phyloP scores from a whole-genome alignment of 2,888 invertebrate genomes.

The Cosmia pyralina region DNA sequence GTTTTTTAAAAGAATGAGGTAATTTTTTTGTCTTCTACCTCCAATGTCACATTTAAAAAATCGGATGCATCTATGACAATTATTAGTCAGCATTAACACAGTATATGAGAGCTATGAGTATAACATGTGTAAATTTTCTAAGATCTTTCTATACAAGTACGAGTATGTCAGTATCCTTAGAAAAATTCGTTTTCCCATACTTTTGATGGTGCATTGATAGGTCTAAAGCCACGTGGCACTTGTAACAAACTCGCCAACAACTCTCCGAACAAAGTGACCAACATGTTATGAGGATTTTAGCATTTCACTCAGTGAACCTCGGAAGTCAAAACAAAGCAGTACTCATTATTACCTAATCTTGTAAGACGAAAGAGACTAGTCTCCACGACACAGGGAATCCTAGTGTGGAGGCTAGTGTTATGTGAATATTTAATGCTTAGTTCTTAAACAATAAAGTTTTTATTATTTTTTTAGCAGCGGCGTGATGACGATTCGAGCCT shows the following conservation, averaged over 20 bases:
- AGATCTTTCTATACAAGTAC: neutral
- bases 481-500: neutral
- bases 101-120: neutral
- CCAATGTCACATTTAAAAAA: neutral
- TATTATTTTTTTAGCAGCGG: no score
- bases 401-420: no score
- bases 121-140: no score
- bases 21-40: neutral
- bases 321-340: neutral
- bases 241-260: neutral
- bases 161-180: neutral
- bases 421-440: no score
- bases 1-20: neutral
- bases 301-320: neutral
- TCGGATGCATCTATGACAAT: neutral
- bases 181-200: no score
- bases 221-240: neutral
- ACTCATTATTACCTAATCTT: no score
- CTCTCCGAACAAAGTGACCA: neutral
- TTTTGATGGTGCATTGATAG: slow-evolving; percentile 9
- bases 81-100: neutral
- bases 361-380: no score
- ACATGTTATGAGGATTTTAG: neutral
- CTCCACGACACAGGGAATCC: no score
- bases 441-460: no score